Evolutionary conservation across 2,888 invertebrate genomes (phyloP).

Genomic region (Drosophila bunnanda): DNA sequence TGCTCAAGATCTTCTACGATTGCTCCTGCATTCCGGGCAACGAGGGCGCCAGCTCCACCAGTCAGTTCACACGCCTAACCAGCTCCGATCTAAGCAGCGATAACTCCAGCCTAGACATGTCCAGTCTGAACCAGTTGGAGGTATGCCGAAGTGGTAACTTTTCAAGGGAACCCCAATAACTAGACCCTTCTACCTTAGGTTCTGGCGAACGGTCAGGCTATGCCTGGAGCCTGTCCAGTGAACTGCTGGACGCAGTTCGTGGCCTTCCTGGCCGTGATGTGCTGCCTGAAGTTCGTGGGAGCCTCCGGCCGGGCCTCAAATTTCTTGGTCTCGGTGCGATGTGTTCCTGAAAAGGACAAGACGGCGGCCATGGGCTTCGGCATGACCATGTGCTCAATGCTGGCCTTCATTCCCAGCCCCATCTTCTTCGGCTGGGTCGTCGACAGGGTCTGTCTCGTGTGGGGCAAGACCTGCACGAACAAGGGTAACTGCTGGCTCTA

Average conservation of each 20-base stretch:
- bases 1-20: slow-evolving; percentile 76
- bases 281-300: slow-evolving; percentile 87
- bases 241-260: slow-evolving; percentile 87
- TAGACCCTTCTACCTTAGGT: slow-evolving; percentile 32
- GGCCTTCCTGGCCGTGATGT: slow-evolving; percentile 86
- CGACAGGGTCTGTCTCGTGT: slow-evolving; percentile 88
- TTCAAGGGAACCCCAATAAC: neutral
- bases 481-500: slow-evolving; percentile 91
- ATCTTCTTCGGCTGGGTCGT: slow-evolving; percentile 91
- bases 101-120: slow-evolving; percentile 35
- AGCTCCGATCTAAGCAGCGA: slow-evolving; percentile 57
- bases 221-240: slow-evolving; percentile 86
- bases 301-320: slow-evolving; percentile 88
- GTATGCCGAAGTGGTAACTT: slow-evolving; percentile 8
- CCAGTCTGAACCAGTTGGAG: slow-evolving; percentile 31
- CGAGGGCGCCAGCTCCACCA: slow-evolving; percentile 42
- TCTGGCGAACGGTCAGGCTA: slow-evolving; percentile 84
- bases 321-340: slow-evolving; percentile 87
- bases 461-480: slow-evolving; percentile 90
- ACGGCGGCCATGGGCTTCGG: slow-evolving; percentile 90
- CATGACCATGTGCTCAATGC: slow-evolving; percentile 88
- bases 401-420: slow-evolving; percentile 91
- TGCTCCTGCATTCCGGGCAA: slow-evolving; percentile 80
- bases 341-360: slow-evolving; percentile 90
- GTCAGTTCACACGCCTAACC: slow-evolving; percentile 73